phyloP scores from a whole-genome alignment of 37 sponge, comb jelly and placozoan genomes.

The Spongia lamella region DNA sequence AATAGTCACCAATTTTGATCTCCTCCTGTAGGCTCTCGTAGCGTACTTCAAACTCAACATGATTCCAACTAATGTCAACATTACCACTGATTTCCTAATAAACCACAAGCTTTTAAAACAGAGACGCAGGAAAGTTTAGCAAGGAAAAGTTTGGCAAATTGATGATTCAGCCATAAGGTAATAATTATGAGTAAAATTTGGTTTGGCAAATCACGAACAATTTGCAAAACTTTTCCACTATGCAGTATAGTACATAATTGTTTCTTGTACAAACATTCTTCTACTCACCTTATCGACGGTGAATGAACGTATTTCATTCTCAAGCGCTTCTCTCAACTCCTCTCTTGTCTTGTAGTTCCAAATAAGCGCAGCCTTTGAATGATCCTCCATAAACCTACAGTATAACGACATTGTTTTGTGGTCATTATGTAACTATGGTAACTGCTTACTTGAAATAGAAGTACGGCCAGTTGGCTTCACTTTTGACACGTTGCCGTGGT shows the following conservation, averaged over 20 bases:
- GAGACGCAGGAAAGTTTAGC: too few relatives aligned
- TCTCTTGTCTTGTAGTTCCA: slow-evolving; percentile 99
- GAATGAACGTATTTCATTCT: slow-evolving; percentile 92
- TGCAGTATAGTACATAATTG: too few relatives aligned
- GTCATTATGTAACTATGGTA: not conserved
- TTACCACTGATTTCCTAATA: slow-evolving; percentile 80
- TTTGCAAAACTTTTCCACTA: too few relatives aligned
- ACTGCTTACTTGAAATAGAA: slow-evolving; percentile 87
- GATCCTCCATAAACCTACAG: slow-evolving; percentile 89
- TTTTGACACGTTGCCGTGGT: slow-evolving; percentile 82
- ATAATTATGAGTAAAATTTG: too few relatives aligned
- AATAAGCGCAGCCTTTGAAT: slow-evolving; percentile 88
- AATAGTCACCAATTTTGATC: slow-evolving; percentile 97
- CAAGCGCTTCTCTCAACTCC: slow-evolving; percentile 94
- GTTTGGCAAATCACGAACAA: too few relatives aligned
- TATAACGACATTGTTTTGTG: too few relatives aligned
- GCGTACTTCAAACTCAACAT: slow-evolving; percentile 96
- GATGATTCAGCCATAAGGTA: too few relatives aligned
- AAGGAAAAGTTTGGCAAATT: too few relatives aligned
- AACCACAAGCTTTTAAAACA: too few relatives aligned
- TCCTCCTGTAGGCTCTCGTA: slow-evolving; percentile 95
- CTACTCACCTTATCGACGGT: slow-evolving; percentile 82
- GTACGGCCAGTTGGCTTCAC: slow-evolving; percentile 88
- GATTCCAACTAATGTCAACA: slow-evolving; percentile 93
- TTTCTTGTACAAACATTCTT: too few relatives aligned